Conservation (phyloP, 1,140 invertebrate genomes). For the Maniola jurtina region DNA sequence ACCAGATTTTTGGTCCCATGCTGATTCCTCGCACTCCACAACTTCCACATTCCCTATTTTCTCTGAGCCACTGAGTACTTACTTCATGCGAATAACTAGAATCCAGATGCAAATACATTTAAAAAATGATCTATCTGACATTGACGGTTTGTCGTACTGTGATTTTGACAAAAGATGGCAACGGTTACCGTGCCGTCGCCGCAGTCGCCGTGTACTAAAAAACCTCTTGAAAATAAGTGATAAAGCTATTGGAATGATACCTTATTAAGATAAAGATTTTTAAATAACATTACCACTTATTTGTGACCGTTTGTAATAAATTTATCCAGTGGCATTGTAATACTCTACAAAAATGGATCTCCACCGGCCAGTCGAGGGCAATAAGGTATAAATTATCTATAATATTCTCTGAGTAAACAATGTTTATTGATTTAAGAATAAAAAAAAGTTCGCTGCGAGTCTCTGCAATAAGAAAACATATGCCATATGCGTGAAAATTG, state of each 20-base stretch:
- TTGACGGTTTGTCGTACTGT: no score
- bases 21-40: no score
- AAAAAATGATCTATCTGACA: no score
- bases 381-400: constrained; percentile 73
- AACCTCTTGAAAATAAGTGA: not conserved
- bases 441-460: not conserved
- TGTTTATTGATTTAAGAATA: not conserved
- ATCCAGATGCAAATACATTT: no score
- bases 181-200: no score
- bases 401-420: constrained; percentile 24
- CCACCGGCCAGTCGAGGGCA: constrained; percentile 81
- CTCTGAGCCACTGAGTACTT: no score
- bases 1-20: no score
- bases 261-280: not conserved
- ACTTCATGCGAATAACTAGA: no score
- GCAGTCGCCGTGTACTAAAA: no score
- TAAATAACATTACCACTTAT: not conserved
- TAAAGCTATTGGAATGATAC: not conserved
- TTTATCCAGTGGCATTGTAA: not conserved
- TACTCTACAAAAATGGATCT: constrained; percentile 67
- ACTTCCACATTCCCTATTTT: no score
- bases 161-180: no score
- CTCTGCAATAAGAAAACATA: not conserved
- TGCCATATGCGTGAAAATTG: not conserved
- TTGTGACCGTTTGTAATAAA: not conserved